These are phyloP conservation scores for Apostichopus japonicus DNA, from an alignment of 35 echinoderm and acorn worm species.

Conservation along the genomic window DNA sequence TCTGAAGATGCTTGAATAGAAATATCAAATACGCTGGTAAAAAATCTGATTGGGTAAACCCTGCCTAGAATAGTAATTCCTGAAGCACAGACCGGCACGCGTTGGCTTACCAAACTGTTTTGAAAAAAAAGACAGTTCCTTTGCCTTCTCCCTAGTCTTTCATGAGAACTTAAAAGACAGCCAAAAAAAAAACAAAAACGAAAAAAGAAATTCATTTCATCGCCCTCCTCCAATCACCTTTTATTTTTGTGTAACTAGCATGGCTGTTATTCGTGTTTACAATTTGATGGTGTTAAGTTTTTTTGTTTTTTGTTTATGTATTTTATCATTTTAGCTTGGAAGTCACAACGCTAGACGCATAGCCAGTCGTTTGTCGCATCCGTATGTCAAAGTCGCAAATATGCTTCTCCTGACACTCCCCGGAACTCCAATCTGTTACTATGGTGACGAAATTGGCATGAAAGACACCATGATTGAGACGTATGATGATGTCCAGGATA, in stretches of 20 bases:
- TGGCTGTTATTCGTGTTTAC: not conserved
- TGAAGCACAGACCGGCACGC: too few relatives aligned
- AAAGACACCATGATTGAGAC: conserved; percentile 55
- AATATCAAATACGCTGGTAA: too few relatives aligned
- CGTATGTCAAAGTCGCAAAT: conserved; percentile 57
- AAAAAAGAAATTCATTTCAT: too few relatives aligned
- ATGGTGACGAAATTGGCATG: conserved; percentile 98
- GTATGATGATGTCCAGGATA: conserved; percentile 59
- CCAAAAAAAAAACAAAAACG: too few relatives aligned
- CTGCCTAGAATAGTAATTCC: too few relatives aligned
- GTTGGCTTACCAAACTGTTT: too few relatives aligned
- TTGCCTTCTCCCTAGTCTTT: not conserved
- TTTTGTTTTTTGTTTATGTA: not conserved
- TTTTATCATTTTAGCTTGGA: conserved; percentile 61
- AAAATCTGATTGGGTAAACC: too few relatives aligned
- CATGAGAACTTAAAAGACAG: too few relatives aligned
- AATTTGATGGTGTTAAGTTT: too few relatives aligned
- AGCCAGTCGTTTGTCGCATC: conserved; percentile 68
- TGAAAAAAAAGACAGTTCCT: not conserved
- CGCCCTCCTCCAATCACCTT: not conserved
- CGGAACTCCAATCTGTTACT: conserved; percentile 94
- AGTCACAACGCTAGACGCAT: conserved; percentile 78
- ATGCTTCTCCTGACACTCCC: conserved; percentile 82
- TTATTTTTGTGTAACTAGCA: not conserved
- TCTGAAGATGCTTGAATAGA: too few relatives aligned